Conservation (phyloP, 1,140 invertebrate genomes). For the Hylyphantes graminicola region DNA sequence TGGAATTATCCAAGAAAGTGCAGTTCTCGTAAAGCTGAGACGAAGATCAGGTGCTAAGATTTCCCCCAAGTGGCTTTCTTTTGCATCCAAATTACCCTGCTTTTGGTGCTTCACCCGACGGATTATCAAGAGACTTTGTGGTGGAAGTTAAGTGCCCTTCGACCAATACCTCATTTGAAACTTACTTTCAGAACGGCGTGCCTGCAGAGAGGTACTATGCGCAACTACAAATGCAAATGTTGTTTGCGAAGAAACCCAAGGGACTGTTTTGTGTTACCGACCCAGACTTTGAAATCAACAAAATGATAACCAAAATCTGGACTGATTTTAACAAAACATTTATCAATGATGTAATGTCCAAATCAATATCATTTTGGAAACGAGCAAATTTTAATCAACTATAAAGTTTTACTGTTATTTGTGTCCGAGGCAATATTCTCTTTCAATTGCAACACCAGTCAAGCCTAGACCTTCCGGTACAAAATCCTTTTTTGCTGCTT, state of each 20-base stretch:
- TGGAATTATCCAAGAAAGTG: background rate
- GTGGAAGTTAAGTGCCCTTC: conserved; percentile 4
- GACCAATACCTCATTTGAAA: background rate
- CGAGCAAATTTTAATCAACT: background rate
- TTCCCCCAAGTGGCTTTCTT: background rate
- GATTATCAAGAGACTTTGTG: background rate
- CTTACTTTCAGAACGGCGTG: background rate
- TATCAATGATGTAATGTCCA: background rate
- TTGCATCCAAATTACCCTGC: background rate
- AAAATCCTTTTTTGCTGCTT: too few relatives aligned
- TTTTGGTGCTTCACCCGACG: conserved; percentile 5
- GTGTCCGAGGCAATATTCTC: too few relatives aligned
- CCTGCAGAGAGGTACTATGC: background rate
- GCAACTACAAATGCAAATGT: conserved; percentile 14
- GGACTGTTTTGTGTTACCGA: conserved; percentile 12
- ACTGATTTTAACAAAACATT: background rate
- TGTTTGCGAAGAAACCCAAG: conserved; percentile 4
- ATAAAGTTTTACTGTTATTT: too few relatives aligned
- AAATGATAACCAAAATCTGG: background rate
- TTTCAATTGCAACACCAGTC: too few relatives aligned
- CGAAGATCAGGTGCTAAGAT: background rate
- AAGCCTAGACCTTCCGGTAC: too few relatives aligned
- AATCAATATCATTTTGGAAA: background rate
- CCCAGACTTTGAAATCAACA: conserved; percentile 8
- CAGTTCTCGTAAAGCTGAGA: background rate